phyloP scores from a whole-genome alignment of 2,888 invertebrate genomes.

The Morpho deidamia region DNA sequence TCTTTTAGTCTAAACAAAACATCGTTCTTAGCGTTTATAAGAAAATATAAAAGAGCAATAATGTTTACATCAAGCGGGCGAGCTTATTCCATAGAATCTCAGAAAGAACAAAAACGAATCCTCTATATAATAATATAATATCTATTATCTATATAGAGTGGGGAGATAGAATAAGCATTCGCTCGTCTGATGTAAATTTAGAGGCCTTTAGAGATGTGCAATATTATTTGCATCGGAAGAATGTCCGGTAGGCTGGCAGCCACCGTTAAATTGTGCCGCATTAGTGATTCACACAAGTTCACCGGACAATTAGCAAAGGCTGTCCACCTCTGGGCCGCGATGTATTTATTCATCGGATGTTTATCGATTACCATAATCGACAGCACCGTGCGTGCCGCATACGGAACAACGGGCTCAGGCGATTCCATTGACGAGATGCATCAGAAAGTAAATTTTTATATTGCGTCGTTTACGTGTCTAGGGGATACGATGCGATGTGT shows the following conservation, averaged over 20 bases:
- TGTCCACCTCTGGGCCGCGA: conserved; percentile 71
- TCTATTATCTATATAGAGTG: too few species aligned
- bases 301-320: conserved; percentile 77
- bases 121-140: too few species aligned
- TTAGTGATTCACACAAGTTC: conserved; percentile 72
- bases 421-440: conserved; percentile 58
- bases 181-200: too few species aligned
- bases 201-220: conserved; percentile 6
- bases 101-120: too few species aligned
- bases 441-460: conserved; percentile 24
- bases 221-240: conserved; percentile 14
- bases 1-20: too few species aligned
- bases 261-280: conserved; percentile 58
- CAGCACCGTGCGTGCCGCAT: conserved; percentile 70
- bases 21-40: too few species aligned
- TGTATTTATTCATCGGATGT: conserved; percentile 77
- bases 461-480: conserved; percentile 3
- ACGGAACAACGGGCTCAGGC: conserved; percentile 53
- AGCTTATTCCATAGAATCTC: too few species aligned
- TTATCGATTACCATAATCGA: conserved; percentile 76
- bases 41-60: too few species aligned
- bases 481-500: not conserved
- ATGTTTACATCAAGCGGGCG: too few species aligned
- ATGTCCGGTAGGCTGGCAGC: conserved; percentile 39
- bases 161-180: too few species aligned